Evolutionary conservation across 2,888 invertebrate species (phyloP), one percentile per base, ranked within the genome.

Genomic region (Notodonta dromedarius): DNA sequence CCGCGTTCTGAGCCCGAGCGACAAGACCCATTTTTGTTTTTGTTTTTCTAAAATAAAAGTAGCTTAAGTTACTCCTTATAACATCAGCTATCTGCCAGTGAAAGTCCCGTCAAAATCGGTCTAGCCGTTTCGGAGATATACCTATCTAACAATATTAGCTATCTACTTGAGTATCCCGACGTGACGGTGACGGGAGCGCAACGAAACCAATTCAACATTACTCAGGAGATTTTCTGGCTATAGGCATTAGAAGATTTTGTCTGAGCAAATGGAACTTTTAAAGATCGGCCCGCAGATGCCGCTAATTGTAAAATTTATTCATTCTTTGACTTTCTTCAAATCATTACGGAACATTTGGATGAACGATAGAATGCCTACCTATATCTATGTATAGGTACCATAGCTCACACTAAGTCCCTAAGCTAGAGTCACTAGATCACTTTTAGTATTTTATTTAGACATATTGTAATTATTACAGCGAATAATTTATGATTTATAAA

Each of bases 271-370:
- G 57, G n/a, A 63, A 67, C 24, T 65, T 62, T 59, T 39, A 57
- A 60, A 61, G 51, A 65, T 44, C 9, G 57, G 44, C 13, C 63
- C 70, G n/a, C 24, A 65, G 62, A 61, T 72, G 58, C 13, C 40
- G 32, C 52, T 63, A 63, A 72, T 69, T 70, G 56, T 42, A 13
- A 68, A 66, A 69, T 63, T 64, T 63, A 64, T 71, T 71, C 58
- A 69, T 57, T 58, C 57, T 54, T 56, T 59, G 13, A 32, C 39
- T 64, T 60, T 58, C 57, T 58, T 64, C 46, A 58, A 72, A 59
- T 60, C 58, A 67, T 51, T 60, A 50, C 69, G 52, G 52, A 57
- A 50, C 44, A 57, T 59, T 67, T 65, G 24, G 46, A 14, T 11
- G 40, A 58, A 53, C n/a, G n/a, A 7, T 51, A 8, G n/a, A n/a